Evolutionary conservation across 2,113 vertebrate species (phyloP), one percentile per base, ranked within the genome.

Genomic region (Apodemus sylvaticus): DNA sequence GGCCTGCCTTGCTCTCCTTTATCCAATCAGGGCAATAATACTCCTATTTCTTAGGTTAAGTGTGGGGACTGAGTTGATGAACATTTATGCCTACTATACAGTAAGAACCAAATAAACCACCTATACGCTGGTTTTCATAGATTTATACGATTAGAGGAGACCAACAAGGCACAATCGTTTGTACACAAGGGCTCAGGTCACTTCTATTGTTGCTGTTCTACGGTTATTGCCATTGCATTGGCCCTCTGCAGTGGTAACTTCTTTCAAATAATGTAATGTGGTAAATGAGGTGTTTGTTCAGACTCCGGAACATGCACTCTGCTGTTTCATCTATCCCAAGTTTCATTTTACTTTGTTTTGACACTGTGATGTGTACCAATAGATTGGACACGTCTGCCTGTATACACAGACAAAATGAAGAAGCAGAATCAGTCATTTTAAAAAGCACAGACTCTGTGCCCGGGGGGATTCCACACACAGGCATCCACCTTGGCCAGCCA

Each of bases 381-480:
- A 71, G 55, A 76, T 31, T 48, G 70, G 51, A 58, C 26, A 86
- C 19, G 4, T 31, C 51, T 8, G 51, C 22, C 70, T 87, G 5
- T 4, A 78, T 29, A 89, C 24, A 42, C 39, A 73, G 29, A 51
- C 62, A 48, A 0, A 39, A 31, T 22, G 20, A 89, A 51, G 60
- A 94, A 85, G 17, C 51, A 53, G 81, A 82, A n/a, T 36, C n/a
- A 66, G 78, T 94, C 58, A 39, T 71, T 85, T 97, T 78, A 60
- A 91, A 92, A 86, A 86, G 48, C 91, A 45, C 73, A 60, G 29
- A 64, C 26, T 70, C 73, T 62, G 11, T 95, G 86, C 96, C 96
- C 78, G 58, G 39, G 66, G 95, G 68, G 97, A 94, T 73, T 97
- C 92, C 94, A 95, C 6, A 45, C 53, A 8, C 13, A 88, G 70